These are phyloP conservation scores for Pipra filicauda DNA, from an alignment of 2,113 vertebrate genomes.

Conservation along the genomic window DNA sequence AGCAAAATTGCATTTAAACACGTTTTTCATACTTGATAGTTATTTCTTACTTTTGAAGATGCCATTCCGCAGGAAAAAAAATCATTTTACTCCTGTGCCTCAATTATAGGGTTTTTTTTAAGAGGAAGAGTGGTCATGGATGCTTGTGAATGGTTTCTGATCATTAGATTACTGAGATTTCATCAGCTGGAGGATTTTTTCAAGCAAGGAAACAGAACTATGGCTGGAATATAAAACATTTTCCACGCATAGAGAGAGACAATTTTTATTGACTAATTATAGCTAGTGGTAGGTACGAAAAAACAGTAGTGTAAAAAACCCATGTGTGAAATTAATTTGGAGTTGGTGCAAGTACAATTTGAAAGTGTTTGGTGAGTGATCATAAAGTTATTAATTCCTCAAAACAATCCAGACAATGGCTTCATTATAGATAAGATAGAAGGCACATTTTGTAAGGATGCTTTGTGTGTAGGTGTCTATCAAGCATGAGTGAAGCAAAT, in stretches of 20 bases:
- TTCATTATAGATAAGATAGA: slow-evolving; percentile 20
- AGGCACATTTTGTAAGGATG: neutral
- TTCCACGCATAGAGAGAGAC: neutral
- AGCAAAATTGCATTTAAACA: neutral
- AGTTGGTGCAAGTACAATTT: neutral
- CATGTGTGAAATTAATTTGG: slow-evolving; percentile 25
- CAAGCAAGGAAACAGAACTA: slow-evolving; percentile 16
- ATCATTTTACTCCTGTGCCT: neutral
- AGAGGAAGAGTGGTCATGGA: neutral
- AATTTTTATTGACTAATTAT: slow-evolving; percentile 55
- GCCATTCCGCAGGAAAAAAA: neutral
- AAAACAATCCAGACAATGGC: neutral
- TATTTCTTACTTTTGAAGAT: neutral
- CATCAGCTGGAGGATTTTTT: slow-evolving; percentile 15
- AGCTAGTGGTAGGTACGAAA: neutral
- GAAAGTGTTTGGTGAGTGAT: slow-evolving; percentile 31
- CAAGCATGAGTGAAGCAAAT: neutral
- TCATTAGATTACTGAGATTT: slow-evolving; percentile 41
- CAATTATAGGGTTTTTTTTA: neutral
- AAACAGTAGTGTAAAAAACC: neutral
- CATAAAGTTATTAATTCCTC: neutral
- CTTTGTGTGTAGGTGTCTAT: neutral
- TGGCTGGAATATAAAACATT: neutral
- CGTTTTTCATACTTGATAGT: neutral
- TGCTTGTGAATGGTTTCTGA: slow-evolving; percentile 4